These are phyloP conservation scores for Smittia sp. DNA, from an alignment of 2,888 invertebrate genomes.

Conservation along the genomic window DNA sequence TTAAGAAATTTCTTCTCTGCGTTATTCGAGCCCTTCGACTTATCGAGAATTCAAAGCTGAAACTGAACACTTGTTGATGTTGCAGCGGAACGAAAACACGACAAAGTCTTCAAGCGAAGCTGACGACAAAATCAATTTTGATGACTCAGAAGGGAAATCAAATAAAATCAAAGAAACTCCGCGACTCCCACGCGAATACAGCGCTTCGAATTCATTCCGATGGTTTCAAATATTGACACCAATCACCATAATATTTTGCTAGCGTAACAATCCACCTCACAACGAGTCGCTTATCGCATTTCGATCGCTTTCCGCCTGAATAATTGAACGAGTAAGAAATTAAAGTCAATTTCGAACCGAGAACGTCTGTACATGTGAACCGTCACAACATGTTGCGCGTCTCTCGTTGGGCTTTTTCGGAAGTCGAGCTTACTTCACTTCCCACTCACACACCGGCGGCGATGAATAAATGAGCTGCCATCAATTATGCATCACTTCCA, in stretches of 20 bases:
- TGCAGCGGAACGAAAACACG: neutral
- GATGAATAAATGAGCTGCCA: neutral
- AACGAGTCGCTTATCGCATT: neutral
- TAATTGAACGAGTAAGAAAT: neutral
- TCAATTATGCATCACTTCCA: conserved; percentile 20
- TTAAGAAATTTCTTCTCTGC: no score
- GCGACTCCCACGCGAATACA: neutral
- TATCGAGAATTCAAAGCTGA: no score
- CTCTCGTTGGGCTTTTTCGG: neutral
- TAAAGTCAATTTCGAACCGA: neutral
- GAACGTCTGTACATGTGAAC: no score
- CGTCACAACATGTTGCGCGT: conserved; percentile 1
- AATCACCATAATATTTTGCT: neutral
- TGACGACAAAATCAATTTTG: neutral
- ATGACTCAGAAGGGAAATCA: neutral
- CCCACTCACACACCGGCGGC: neutral
- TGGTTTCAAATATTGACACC: neutral
- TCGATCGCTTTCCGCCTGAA: neutral
- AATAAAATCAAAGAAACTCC: neutral
- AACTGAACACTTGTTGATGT: conserved; percentile 22
- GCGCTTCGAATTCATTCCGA: neutral
- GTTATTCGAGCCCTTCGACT: no score
- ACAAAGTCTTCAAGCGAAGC: no score
- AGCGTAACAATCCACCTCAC: neutral
- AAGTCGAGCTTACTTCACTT: neutral